A percentile compares a stretch with the other conserved stretches of the same genome.
Evolutionary conservation across 2,113 vertebrate genomes (phyloP).

Genomic region (Melanerpes aurifrons): DNA sequence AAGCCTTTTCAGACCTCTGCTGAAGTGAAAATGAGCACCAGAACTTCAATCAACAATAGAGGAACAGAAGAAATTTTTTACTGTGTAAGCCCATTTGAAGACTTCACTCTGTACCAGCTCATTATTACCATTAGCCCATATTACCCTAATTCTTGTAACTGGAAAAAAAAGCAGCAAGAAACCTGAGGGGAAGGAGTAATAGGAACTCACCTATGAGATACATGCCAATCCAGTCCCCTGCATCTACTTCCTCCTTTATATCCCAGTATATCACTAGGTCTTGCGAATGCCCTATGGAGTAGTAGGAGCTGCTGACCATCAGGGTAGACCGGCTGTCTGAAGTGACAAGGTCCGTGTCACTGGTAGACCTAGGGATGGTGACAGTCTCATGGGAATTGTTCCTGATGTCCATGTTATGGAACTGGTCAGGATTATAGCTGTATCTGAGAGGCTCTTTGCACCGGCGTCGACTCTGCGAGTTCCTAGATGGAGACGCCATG

Average conservation of each 20-base stretch:
- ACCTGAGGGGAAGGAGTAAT: not conserved
- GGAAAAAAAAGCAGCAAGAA: not conserved
- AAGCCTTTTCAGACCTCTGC: not conserved
- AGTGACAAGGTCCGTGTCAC: conserved; percentile 93
- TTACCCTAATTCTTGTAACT: not conserved
- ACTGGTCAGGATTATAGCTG: conserved; percentile 89
- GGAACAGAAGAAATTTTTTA: not conserved
- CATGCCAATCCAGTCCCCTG: conserved; percentile 99
- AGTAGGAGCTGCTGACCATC: conserved; percentile 90
- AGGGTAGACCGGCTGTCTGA: conserved; percentile 93
- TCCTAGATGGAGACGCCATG: conserved; percentile 95
- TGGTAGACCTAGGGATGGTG: conserved; percentile 90
- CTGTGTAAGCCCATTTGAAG: not conserved
- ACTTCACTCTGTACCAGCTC: not conserved
- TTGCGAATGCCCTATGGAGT: conserved; percentile 89
- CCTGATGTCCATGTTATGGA: conserved; percentile 82
- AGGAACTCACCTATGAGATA: conserved; percentile 89
- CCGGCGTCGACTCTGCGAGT: conserved; percentile 87
- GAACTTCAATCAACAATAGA: not conserved
- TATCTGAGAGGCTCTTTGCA: conserved; percentile 90
- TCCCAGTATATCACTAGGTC: conserved; percentile 95
- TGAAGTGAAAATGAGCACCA: not conserved
- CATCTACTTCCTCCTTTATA: conserved; percentile 97
- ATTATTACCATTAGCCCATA: not conserved
- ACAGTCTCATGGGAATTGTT: conserved; percentile 74